phyloP scores from a whole-genome alignment of 2,113 vertebrate genomes.

The Caranx melampygus region DNA sequence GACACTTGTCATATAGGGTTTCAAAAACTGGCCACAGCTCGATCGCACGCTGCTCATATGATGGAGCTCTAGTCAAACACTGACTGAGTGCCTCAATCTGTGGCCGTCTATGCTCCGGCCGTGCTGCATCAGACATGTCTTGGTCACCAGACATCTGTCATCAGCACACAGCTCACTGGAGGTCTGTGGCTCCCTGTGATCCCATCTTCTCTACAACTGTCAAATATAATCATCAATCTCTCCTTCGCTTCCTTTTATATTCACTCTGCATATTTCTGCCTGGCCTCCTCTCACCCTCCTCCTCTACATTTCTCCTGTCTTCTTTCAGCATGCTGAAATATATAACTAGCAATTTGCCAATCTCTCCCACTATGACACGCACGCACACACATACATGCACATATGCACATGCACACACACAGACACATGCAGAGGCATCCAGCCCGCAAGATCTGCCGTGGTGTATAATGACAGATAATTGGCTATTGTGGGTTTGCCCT shows the following conservation, averaged over 20 bases:
- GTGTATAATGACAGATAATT: constrained; percentile 83
- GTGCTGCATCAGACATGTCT: constrained; percentile 39
- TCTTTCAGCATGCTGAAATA: constrained; percentile 69
- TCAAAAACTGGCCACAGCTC: constrained; percentile 29
- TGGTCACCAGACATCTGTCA: constrained; percentile 75
- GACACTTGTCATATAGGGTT: constrained; percentile 23
- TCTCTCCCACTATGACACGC: constrained; percentile 63
- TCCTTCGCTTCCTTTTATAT: constrained; percentile 55
- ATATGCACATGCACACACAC: constrained; percentile 39
- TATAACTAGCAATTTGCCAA: constrained; percentile 78
- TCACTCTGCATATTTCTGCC: constrained; percentile 59
- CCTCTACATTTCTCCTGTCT: constrained; percentile 49
- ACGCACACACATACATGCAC: constrained; percentile 3
- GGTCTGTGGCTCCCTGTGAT: constrained; percentile 68
- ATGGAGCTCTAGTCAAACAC: constrained; percentile 28
- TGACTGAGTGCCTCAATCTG: constrained; percentile 60
- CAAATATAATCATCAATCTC: constrained; percentile 71
- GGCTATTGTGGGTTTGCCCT: constrained; percentile 77
- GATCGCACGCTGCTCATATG: constrained; percentile 39
- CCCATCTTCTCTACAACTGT: constrained; percentile 65
- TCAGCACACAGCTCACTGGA: constrained; percentile 65
- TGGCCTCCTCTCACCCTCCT: constrained; percentile 35
- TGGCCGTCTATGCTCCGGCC: constrained; percentile 30
- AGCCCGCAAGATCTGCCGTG: constrained; percentile 76
- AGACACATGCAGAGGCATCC: constrained; percentile 54